A percentile compares a stretch with the other conserved stretches of the same genome.
Conservation (phyloP, 2,113 vertebrate species). For the Dromiciops gliroides region DNA sequence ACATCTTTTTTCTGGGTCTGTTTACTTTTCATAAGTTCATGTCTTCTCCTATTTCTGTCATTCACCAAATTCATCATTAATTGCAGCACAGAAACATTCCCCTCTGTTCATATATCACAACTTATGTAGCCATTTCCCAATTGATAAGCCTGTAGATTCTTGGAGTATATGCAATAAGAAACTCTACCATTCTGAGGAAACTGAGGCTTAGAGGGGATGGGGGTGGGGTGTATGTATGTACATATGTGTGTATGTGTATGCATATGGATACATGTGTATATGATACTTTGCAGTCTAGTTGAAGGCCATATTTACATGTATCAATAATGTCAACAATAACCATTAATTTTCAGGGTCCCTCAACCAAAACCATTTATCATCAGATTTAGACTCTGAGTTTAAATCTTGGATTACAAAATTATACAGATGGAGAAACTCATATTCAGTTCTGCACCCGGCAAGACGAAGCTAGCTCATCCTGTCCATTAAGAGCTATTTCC, state of each 20-base stretch:
- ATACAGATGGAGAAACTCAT: constrained; percentile 10
- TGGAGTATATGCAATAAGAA: too few relatives aligned
- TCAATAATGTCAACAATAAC: not conserved
- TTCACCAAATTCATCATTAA: not conserved
- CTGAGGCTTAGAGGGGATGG: not conserved
- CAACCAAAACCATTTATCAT: constrained; percentile 30
- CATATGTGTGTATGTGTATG: not conserved
- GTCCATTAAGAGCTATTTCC: not conserved
- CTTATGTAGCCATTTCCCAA: not conserved
- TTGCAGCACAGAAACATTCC: not conserved
- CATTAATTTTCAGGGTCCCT: constrained; percentile 43
- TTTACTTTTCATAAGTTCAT: not conserved
- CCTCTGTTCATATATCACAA: not conserved
- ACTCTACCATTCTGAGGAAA: not conserved
- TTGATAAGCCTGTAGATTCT: not conserved
- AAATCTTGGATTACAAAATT: constrained; percentile 58
- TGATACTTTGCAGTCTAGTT: constrained; percentile 6
- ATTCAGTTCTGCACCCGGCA: not conserved
- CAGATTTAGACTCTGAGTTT: constrained; percentile 41
- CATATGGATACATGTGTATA: not conserved
- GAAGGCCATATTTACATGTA: not conserved
- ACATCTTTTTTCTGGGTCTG: not conserved
- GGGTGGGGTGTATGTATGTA: not conserved
- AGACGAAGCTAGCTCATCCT: not conserved
- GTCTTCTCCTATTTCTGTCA: not conserved